These are phyloP conservation scores for Sphenopsis melanotis DNA, from an alignment of 2,797 vertebrate species.

Conservation along the genomic window DNA sequence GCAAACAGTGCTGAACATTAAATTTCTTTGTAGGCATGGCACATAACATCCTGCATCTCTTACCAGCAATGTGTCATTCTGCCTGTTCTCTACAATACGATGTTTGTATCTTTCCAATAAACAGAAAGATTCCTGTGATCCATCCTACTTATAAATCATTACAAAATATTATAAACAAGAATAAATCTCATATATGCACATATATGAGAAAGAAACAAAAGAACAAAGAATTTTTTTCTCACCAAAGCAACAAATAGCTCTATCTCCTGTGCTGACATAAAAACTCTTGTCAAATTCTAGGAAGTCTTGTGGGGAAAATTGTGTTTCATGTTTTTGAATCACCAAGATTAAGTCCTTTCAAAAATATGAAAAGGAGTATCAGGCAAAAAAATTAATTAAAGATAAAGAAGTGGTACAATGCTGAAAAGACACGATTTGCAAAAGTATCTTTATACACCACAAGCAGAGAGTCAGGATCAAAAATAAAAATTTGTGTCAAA, in stretches of 20 bases:
- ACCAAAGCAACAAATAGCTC: not conserved
- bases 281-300: not conserved
- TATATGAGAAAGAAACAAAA: not conserved
- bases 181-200: not conserved
- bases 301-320: not conserved
- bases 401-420: not conserved
- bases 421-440: not conserved
- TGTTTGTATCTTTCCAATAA: not conserved
- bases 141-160: not conserved
- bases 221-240: not conserved
- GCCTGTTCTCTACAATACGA: rapidly evolving
- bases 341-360: not conserved
- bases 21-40: not conserved
- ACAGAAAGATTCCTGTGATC: not conserved
- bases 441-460: not conserved
- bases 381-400: not conserved
- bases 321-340: not conserved
- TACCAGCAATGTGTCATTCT: not conserved
- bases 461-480: not conserved
- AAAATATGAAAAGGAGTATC: not conserved
- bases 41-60: not conserved
- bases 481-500: not conserved
- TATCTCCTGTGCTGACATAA: not conserved
- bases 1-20: not conserved
- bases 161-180: not conserved